Percentiles rank a stretch among this genome's conserved stretches.
phyloP scores from a whole-genome alignment of 2,797 vertebrate species.

The Rhodeus uyekii region DNA sequence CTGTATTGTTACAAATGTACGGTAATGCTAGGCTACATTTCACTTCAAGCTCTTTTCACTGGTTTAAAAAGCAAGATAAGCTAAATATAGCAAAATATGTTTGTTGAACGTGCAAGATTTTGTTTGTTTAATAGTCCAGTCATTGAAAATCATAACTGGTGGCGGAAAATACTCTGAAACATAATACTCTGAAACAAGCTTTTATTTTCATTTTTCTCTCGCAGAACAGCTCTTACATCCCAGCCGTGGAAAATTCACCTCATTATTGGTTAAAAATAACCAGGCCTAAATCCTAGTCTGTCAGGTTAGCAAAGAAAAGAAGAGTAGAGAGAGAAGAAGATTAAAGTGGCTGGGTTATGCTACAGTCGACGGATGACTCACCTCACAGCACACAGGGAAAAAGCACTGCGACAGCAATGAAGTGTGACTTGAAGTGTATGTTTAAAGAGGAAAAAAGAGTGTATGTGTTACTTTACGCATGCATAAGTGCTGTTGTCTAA shows the following conservation, averaged over 20 bases:
- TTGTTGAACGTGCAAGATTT: neutral
- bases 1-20: too few relatives aligned
- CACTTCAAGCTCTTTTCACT: neutral
- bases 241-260: conserved; percentile 35
- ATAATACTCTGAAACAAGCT: neutral
- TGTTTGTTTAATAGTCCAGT: neutral
- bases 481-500: neutral
- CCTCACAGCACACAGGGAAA: conserved; percentile 72
- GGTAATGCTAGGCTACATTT: neutral
- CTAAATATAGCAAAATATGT: neutral
- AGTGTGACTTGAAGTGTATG: conserved; percentile 63
- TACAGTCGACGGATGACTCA: conserved; percentile 78
- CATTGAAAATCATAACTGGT: neutral
- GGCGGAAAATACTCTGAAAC: neutral
- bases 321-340: conserved; percentile 57
- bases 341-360: conserved; percentile 71
- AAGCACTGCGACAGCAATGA: conserved; percentile 78
- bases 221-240: neutral
- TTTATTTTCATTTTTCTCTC: neutral
- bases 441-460: conserved; percentile 11
- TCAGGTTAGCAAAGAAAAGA: conserved; percentile 44
- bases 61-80: neutral
- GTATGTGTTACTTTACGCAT: conserved; percentile 14
- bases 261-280: conserved; percentile 58
- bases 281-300: conserved; percentile 42